These are phyloP conservation scores for Cyrtodaria siliqua DNA, from an alignment of 2,888 invertebrate species.

Conservation along the genomic window DNA sequence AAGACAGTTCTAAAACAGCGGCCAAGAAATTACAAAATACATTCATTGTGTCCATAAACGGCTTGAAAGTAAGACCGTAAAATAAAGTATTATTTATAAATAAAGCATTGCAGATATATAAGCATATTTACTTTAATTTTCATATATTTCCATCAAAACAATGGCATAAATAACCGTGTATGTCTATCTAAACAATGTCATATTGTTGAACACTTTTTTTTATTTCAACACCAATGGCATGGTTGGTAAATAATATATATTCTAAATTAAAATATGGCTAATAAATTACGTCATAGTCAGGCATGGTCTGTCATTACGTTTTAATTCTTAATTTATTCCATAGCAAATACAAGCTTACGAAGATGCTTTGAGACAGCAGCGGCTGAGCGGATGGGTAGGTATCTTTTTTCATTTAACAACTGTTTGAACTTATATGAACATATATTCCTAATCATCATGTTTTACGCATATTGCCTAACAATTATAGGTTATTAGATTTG, in stretches of 20 bases:
- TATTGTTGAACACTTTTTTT: no score
- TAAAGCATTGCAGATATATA: background rate
- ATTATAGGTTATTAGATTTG: no score
- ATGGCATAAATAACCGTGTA: no score
- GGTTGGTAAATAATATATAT: no score
- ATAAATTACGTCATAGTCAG: background rate
- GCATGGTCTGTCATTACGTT: background rate
- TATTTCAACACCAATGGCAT: no score
- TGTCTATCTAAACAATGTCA: no score
- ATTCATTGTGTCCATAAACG: constrained; percentile 76
- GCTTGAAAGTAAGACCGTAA: constrained; percentile 72
- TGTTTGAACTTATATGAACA: no score
- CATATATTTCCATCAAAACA: no score
- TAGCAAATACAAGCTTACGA: constrained; percentile 84
- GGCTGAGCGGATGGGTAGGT: constrained; percentile 80
- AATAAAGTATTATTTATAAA: background rate
- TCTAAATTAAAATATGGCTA: background rate
- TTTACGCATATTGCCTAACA: no score
- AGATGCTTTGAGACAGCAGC: constrained; percentile 78
- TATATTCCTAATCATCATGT: no score
- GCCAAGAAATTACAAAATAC: constrained; percentile 67
- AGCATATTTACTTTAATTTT: no score
- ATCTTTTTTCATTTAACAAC: background rate
- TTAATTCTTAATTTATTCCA: no score
- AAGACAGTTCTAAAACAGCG: constrained; percentile 75